phyloP scores from a whole-genome alignment of 1,140 invertebrate species.

The Oscheius sp. region DNA sequence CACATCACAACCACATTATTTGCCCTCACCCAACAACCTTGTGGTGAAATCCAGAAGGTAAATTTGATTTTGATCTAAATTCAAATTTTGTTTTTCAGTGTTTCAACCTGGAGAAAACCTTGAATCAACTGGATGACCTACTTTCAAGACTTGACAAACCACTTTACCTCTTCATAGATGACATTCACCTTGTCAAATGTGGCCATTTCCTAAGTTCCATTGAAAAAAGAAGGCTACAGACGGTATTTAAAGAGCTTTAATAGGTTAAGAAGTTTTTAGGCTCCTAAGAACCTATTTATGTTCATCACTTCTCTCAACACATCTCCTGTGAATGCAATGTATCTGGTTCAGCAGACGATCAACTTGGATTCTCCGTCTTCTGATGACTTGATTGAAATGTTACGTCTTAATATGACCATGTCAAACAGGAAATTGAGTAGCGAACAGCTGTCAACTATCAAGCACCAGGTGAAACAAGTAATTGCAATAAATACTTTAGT shows the following conservation, averaged over 20 bases:
- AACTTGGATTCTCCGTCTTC: slow-evolving; percentile 26
- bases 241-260: no score
- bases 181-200: slow-evolving; percentile 34
- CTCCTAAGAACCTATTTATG: slow-evolving; percentile 17
- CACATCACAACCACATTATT: slow-evolving; percentile 23
- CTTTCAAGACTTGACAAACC: slow-evolving; percentile 29
- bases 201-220: slow-evolving; percentile 35
- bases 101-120: slow-evolving; percentile 1
- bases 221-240: slow-evolving; percentile 16
- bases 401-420: slow-evolving; percentile 28
- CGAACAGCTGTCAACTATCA: slow-evolving; percentile 35
- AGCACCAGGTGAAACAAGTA: slow-evolving; percentile 31
- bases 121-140: slow-evolving; percentile 17
- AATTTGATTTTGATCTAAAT: neutral
- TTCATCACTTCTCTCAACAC: slow-evolving; percentile 25
- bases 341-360: slow-evolving; percentile 29
- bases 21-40: slow-evolving; percentile 1
- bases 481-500: slow-evolving; percentile 19
- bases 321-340: slow-evolving; percentile 22
- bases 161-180: slow-evolving; percentile 39
- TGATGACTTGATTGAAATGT: slow-evolving; percentile 39
- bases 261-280: slow-evolving; percentile 26
- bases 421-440: slow-evolving; percentile 34
- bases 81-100: slow-evolving; percentile 1
- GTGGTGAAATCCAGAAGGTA: neutral